Evolutionary conservation across 2,113 vertebrate genomes (phyloP).

Genomic region (Odocoileus hemionus): DNA sequence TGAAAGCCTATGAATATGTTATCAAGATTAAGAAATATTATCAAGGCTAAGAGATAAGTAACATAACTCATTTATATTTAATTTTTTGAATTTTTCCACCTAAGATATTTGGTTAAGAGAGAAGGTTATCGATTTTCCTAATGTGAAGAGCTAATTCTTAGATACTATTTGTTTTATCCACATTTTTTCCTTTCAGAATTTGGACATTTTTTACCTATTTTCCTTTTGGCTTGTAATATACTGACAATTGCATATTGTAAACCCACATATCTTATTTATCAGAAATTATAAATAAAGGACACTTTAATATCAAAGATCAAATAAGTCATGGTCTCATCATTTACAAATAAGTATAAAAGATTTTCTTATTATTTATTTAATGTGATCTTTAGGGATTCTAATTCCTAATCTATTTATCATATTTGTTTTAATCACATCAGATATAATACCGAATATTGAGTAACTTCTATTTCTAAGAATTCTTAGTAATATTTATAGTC

Average conservation of each 20-base stretch:
- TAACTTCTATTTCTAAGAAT: conserved; percentile 17
- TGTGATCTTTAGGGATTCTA: neutral
- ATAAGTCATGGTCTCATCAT: neutral
- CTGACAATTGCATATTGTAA: neutral
- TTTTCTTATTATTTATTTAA: conserved; percentile 2
- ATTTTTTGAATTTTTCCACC: neutral
- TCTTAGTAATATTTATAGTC: neutral
- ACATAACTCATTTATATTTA: neutral
- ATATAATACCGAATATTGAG: neutral
- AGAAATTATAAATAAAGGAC: neutral
- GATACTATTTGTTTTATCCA: neutral
- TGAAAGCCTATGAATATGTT: neutral
- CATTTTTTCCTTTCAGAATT: neutral
- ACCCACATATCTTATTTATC: neutral
- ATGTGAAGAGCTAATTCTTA: neutral
- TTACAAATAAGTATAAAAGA: neutral
- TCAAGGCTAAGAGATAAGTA: neutral
- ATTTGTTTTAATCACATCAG: neutral
- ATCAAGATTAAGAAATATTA: neutral
- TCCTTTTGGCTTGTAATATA: neutral
- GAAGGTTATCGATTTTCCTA: neutral
- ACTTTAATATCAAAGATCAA: neutral
- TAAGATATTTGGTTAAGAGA: neutral
- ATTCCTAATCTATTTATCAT: neutral
- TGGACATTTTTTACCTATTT: neutral